Evolutionary conservation across 2,113 vertebrate species (phyloP).

Genomic region (Megaceryle torquata): DNA sequence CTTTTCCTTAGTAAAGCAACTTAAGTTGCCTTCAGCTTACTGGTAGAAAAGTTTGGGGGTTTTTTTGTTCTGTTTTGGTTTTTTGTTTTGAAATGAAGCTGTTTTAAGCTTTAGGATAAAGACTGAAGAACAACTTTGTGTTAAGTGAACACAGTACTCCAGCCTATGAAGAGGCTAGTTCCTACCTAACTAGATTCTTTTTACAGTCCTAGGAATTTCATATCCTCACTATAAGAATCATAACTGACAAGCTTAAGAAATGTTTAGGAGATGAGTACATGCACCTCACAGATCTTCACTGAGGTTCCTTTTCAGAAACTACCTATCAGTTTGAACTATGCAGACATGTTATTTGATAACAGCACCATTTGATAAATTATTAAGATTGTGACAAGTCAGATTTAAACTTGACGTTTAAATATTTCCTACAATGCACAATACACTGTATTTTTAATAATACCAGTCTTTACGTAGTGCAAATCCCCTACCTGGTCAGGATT

Average conservation of each 20-base stretch:
- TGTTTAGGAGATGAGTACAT: neutral
- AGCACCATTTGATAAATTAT: neutral
- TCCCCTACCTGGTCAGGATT: slow-evolving; percentile 93
- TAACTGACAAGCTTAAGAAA: neutral
- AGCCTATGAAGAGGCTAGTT: neutral
- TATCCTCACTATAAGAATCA: neutral
- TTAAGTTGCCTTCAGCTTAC: neutral
- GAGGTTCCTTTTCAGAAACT: neutral
- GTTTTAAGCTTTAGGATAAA: neutral
- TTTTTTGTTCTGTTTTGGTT: neutral
- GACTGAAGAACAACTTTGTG: neutral
- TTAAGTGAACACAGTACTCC: neutral
- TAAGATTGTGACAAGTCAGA: neutral
- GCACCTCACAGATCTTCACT: neutral
- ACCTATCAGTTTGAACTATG: neutral
- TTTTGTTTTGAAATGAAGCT: neutral
- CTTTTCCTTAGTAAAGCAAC: neutral
- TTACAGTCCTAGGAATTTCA: neutral
- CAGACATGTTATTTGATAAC: neutral
- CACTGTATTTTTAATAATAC: neutral
- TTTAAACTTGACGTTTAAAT: neutral
- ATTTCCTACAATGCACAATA: neutral
- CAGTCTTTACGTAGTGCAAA: neutral
- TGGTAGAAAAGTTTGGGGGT: neutral
- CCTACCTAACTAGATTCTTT: neutral